Conservation (phyloP, 2,888 invertebrate genomes). For the Trachelus stipa region DNA sequence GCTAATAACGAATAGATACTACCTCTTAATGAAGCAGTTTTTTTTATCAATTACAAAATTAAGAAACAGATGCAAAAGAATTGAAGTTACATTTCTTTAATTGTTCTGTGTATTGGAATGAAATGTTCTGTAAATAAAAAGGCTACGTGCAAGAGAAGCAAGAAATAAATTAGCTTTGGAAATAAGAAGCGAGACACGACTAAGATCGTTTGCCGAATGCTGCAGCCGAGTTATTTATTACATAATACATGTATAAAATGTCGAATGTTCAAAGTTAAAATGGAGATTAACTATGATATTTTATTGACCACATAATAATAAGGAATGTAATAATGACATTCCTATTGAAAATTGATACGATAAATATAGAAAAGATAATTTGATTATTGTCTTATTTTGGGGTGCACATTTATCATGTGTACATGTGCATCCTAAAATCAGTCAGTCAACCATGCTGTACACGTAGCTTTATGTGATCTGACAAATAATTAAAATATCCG, state of each 20-base stretch:
- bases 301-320: neutral
- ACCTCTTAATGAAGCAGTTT: neutral
- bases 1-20: neutral
- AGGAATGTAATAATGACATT: neutral
- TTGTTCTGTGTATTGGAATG: too few species aligned
- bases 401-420: neutral
- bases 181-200: neutral
- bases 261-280: neutral
- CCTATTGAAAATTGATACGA: neutral
- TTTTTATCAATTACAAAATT: neutral
- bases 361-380: neutral
- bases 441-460: too few species aligned
- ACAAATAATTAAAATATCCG: neutral
- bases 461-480: too few species aligned
- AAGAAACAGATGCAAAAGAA: neutral
- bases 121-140: neutral
- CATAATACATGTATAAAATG: neutral
- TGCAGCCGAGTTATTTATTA: neutral
- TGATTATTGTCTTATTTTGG: neutral
- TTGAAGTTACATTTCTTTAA: too few species aligned
- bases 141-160: neutral
- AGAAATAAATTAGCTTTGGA: neutral
- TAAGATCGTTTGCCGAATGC: neutral
- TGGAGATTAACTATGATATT: neutral
- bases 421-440: too few species aligned